Conservation (phyloP, 2,113 vertebrate genomes). For the Motacilla tschutschensis region DNA sequence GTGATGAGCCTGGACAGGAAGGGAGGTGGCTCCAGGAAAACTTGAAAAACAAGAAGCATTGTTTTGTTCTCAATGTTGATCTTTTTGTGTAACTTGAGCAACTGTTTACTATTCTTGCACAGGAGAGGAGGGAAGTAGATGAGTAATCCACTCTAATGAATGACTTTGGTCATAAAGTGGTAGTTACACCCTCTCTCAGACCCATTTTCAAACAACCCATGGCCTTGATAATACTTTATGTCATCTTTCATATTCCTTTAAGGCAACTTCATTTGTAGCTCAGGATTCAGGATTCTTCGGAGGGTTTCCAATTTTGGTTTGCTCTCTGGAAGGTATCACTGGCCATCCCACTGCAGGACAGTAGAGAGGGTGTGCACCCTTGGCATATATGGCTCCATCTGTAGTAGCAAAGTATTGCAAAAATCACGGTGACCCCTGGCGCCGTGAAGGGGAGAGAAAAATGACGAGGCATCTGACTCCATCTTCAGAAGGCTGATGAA, state of each 20-base stretch:
- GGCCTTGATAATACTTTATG: neutral
- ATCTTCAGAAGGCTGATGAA: too few relatives aligned
- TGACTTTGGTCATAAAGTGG: neutral
- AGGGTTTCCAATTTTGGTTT: neutral
- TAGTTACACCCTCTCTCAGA: slow-evolving; percentile 4
- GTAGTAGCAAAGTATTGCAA: neutral
- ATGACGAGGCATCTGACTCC: too few relatives aligned
- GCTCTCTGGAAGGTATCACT: neutral
- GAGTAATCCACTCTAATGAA: neutral
- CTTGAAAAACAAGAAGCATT: slow-evolving; percentile 15
- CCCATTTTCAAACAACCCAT: neutral
- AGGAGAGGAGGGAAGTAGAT: slow-evolving; percentile 18
- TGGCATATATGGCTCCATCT: neutral
- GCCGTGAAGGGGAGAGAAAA: too few relatives aligned
- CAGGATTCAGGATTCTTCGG: neutral
- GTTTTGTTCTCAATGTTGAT: slow-evolving; percentile 40
- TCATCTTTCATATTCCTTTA: neutral
- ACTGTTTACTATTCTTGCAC: slow-evolving; percentile 9
- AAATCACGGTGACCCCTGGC: too few relatives aligned
- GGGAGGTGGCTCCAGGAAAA: slow-evolving; percentile 15
- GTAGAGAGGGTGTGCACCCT: neutral
- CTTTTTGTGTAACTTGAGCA: slow-evolving; percentile 1
- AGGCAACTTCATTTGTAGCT: neutral
- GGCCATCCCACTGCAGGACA: neutral
- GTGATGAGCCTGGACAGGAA: slow-evolving; percentile 1